phyloP scores from a whole-genome alignment of 2,113 vertebrate species.

The Malurus cyaneus region DNA sequence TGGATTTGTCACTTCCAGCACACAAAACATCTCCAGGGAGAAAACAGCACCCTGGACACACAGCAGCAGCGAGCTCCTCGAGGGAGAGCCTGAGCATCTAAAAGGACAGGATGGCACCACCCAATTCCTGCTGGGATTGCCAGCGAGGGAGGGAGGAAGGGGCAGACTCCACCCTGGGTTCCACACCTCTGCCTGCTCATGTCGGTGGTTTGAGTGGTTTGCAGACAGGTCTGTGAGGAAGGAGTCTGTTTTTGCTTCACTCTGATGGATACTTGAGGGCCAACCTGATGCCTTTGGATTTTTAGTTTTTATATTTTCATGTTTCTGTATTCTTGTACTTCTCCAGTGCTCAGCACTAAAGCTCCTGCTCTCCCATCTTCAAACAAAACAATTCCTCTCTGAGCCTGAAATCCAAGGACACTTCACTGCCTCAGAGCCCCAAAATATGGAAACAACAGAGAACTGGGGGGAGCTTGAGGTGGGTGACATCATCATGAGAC shows the following conservation, averaged over 20 bases:
- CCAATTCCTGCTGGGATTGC: background rate
- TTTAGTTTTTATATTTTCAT: no score
- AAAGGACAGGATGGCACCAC: background rate
- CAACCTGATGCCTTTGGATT: background rate
- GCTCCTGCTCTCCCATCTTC: no score
- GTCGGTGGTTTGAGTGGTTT: background rate
- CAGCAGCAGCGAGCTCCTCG: background rate
- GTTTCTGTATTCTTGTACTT: no score
- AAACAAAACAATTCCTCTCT: no score
- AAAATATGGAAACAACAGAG: no score
- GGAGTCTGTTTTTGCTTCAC: background rate
- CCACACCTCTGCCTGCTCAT: background rate
- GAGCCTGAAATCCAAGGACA: no score
- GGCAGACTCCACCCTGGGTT: background rate
- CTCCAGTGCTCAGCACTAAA: no score
- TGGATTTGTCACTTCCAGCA: background rate
- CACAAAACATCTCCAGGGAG: background rate
- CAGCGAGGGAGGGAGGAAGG: background rate
- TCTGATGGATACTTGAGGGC: background rate
- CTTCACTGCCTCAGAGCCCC: no score
- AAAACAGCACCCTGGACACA: accelerated
- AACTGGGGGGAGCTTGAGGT: no score
- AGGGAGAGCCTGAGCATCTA: background rate
- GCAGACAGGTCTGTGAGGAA: background rate
- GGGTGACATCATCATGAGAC: no score